Evolutionary conservation across 2,888 invertebrate genomes (phyloP).

Genomic region (Agrypnus murinus): DNA sequence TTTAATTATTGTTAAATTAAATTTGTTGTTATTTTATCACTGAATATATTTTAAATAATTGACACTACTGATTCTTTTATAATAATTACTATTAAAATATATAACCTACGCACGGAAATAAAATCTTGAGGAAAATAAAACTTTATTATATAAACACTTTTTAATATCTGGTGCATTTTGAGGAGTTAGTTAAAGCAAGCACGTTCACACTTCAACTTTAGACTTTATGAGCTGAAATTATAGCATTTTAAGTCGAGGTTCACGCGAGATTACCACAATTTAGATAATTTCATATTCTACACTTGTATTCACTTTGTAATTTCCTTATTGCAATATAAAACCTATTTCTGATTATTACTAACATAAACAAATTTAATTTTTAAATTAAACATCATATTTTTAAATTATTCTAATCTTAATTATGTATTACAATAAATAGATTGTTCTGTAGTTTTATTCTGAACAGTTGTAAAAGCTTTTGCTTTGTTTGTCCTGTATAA

Average conservation of each 20-base stretch:
- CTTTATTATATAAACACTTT: conserved; percentile 27
- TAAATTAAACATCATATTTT: too few species aligned
- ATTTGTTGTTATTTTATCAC: neutral
- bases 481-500: too few species aligned
- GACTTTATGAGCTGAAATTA: conserved; percentile 45
- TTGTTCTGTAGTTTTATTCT: too few species aligned
- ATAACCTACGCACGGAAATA: neutral
- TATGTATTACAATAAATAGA: too few species aligned
- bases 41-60: neutral
- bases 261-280: conserved; percentile 41
- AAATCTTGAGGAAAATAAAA: conserved; percentile 14
- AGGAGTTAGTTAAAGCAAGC: conserved; percentile 27
- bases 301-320: conserved; percentile 33
- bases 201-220: conserved; percentile 32
- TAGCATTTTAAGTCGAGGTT: conserved; percentile 30
- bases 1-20: neutral
- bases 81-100: too few species aligned
- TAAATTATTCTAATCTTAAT: too few species aligned
- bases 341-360: too few species aligned
- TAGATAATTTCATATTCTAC: conserved; percentile 36
- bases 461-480: too few species aligned
- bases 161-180: conserved; percentile 5
- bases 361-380: too few species aligned
- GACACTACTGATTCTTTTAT: neutral
- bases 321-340: conserved; percentile 38